Base-by-base conservation (phyloP, 2,113 vertebrate genomes). In the Hylia prasina region DNA sequence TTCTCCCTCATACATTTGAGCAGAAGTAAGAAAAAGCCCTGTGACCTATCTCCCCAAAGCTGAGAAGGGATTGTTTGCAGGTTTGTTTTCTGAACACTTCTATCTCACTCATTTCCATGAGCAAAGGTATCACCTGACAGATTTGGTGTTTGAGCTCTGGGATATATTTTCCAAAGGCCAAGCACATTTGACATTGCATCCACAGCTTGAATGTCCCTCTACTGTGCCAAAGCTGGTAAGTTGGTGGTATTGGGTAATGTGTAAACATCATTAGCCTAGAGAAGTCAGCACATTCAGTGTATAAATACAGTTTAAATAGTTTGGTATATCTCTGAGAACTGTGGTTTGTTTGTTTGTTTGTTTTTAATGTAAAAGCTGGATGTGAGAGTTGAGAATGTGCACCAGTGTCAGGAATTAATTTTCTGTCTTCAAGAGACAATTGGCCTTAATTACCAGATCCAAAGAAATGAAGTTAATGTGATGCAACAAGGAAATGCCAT, bases 401-500 rank as follows among this genome's bases (percentile, higher is more conserved):
- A 83, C 44, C 13, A 47, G 23, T 63, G 64, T 87, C 88, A 93
- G 96, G 83, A 92, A 94, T 51, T 90, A 60, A 93, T 95, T 90
- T 89, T 16, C 47, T 83, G 64, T 81, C 91, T 96, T 86, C 79
- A 83, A 80, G 71, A 94, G 71, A 94, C 76, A 92, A 96, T 97
- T 96, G 39, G 71, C 50, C 47, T 82, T 93, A 94, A 90, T 95
- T 94, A 95, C n/a, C 63, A 88, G 88, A 76, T 92, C 45, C 88
- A 88, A 92, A 92, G 66, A 90, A 76, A 92, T 48, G 1, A 85
- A 96, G 37, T 72, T 75, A 71, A 90, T 77, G 39, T 95, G 95
- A 53, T 88, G 78, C 90, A 95, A 94, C 79, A 66, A 80, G 80
- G 92, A 95, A 95, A 95, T 90, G 66, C 90, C 79, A 57, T 86